These are phyloP conservation scores for Abrostola tripartita DNA, from an alignment of 2,888 invertebrate species.

Conservation along the genomic window DNA sequence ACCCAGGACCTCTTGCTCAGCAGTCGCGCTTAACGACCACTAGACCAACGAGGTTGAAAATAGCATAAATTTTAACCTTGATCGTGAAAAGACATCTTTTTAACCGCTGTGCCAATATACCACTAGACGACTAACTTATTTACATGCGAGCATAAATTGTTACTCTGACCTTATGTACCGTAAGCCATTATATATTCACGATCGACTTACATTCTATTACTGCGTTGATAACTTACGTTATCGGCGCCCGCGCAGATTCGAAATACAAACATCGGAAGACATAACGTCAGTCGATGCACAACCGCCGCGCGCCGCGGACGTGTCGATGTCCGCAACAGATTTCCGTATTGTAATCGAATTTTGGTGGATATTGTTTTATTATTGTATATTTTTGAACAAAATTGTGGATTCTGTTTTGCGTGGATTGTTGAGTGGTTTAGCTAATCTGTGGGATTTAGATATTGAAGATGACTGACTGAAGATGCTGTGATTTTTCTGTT, in stretches of 20 bases:
- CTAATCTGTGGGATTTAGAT: conserved; percentile 69
- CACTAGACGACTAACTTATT: no score
- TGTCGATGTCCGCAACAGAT: conserved; percentile 67
- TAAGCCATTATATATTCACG: conserved; percentile 20
- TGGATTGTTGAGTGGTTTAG: conserved; percentile 59
- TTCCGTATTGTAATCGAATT: conserved; percentile 73
- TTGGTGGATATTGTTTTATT: conserved; percentile 76
- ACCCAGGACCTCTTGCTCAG: no score
- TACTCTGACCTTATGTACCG: conserved; percentile 12
- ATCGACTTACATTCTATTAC: conserved; percentile 16
- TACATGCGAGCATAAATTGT: not conserved
- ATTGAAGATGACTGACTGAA: conserved; percentile 70
- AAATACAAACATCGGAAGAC: conserved; percentile 56
- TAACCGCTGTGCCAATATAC: not conserved
- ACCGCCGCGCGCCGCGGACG: conserved; percentile 67
- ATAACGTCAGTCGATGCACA: conserved; percentile 61
- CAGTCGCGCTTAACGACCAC: no score
- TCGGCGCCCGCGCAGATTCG: conserved; percentile 64
- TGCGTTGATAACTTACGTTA: conserved; percentile 44
- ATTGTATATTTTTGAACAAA: conserved; percentile 77
- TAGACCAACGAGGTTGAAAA: no score
- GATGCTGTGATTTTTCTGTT: conserved; percentile 40
- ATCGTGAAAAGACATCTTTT: no score
- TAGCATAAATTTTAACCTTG: no score
- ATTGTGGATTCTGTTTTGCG: conserved; percentile 72